Base-by-base conservation (phyloP, 2,797 vertebrate genomes). In the Chloroceryle amazona region DNA sequence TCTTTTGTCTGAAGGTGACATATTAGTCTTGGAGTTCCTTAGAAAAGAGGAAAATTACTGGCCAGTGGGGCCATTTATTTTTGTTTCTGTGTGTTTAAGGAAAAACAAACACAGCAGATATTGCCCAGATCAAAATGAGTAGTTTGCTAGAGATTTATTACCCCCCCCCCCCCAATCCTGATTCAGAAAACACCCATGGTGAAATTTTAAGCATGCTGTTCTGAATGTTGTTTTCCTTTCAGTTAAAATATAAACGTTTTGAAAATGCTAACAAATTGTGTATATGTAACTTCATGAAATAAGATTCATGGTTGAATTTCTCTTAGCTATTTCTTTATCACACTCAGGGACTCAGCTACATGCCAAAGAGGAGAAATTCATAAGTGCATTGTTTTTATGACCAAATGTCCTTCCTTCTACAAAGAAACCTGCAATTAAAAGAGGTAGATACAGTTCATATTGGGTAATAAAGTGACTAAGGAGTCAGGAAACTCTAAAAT, bases 1-100 rank as follows among this genome's bases (percentile, higher is more conserved):
- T 18, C 51, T 61, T 78, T 81, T 84, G 39, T 76, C 58, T 71
- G 62, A 47, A 83, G 86, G 78, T 87, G 90, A 81, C 66, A 25
- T 49, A 79, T 84, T 70, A 47, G 35, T 67, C 73, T 89, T 51
- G 0, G 7, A 81, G 81, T 81, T 95, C 39, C 70, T 87, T 67
- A 74, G 61, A 35, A 93, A 87, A 70, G 67, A 90, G 47, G 46
- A 81, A 81, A 95, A 94, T 79, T 86, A 66, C 67, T 87, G 72
- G 65, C 78, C 83, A 73, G 26, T 68, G 55, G 73, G 65, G 39
- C 71, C 39, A 57, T 95, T 95, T 89, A 39, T 92, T 97, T 83
- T 92, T 78, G 33, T 76, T 93, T 72, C 62, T 63, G 3, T 39
- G 29, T 67, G 26, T 87, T 92, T 87, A 95, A 92, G 39, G 58